Conservation (phyloP, 2,888 invertebrate genomes). For the Drosophila mimica region DNA sequence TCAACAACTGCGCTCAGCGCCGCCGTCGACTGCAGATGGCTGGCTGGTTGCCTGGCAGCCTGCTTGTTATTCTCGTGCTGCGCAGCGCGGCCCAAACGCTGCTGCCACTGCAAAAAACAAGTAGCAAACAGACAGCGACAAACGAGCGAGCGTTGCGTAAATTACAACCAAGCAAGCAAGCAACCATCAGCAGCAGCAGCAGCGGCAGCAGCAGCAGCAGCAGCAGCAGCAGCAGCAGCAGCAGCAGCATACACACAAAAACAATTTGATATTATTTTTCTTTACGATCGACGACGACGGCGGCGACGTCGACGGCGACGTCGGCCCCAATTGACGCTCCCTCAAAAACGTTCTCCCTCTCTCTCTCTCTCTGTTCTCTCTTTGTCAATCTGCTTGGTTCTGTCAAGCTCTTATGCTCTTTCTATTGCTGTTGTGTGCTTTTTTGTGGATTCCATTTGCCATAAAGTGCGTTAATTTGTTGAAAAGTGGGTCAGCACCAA, state of each 20-base stretch:
- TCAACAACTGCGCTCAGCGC: slow-evolving; percentile 67
- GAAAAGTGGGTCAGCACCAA: slow-evolving; percentile 74
- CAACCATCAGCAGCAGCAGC: slow-evolving; percentile 1
- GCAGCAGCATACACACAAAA: slow-evolving; percentile 6
- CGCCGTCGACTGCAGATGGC: slow-evolving; percentile 50
- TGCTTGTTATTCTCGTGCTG: slow-evolving; percentile 74
- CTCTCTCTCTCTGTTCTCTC: background rate
- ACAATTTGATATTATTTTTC: slow-evolving; percentile 41
- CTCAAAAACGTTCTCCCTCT: slow-evolving; percentile 16
- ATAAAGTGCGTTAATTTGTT: slow-evolving; percentile 74
- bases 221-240: slow-evolving; percentile 8
- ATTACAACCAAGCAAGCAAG: slow-evolving; percentile 60
- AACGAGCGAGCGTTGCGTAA: slow-evolving; percentile 75
- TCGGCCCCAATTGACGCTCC: slow-evolving; percentile 52
- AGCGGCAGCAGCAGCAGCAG: slow-evolving; percentile 11
- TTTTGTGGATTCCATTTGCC: slow-evolving; percentile 74
- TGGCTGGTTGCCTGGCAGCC: slow-evolving; percentile 5
- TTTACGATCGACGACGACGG: slow-evolving; percentile 45
- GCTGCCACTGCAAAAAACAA: slow-evolving; percentile 51
- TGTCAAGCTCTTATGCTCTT: slow-evolving; percentile 27
- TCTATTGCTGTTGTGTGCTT: slow-evolving; percentile 56
- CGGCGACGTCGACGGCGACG: slow-evolving; percentile 30
- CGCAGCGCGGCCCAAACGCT: slow-evolving; percentile 22
- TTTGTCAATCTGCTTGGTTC: slow-evolving; percentile 18
- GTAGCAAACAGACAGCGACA: slow-evolving; percentile 70